phyloP scores from a whole-genome alignment of 2,113 vertebrate genomes.

The Trogon melanurus region DNA sequence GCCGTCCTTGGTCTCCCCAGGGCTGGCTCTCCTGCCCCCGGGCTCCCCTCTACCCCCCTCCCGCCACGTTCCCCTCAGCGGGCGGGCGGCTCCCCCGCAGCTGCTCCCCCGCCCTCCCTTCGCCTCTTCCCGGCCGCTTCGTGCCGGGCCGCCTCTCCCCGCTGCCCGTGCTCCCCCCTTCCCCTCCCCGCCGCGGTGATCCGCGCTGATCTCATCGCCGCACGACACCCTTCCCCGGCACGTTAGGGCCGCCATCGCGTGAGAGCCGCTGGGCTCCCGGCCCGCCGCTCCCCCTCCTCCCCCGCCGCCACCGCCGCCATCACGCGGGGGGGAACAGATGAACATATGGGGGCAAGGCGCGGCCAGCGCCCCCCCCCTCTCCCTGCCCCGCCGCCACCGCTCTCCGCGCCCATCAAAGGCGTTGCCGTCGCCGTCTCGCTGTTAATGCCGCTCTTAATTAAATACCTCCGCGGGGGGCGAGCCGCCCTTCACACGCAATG shows the following conservation, averaged over 20 bases:
- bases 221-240: conserved; percentile 62
- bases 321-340: not conserved
- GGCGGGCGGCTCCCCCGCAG: no score
- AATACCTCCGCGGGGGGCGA: conserved; percentile 2
- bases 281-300: not conserved
- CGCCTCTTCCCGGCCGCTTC: conserved; percentile 2
- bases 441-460: conserved; percentile 17
- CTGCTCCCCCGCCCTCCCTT: not conserved
- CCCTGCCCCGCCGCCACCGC: no score
- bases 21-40: no score
- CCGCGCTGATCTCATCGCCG: conserved; percentile 47
- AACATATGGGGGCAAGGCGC: conserved; percentile 14
- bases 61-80: no score
- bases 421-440: not conserved
- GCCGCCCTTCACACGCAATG: conserved; percentile 17
- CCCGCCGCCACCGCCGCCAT: not conserved
- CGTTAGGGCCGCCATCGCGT: conserved; percentile 22
- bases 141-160: conserved; percentile 4
- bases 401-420: not conserved
- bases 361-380: not conserved
- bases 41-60: not conserved
- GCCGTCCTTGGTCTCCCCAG: no score
- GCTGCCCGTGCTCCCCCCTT: not conserved
- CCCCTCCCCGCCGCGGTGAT: conserved; percentile 30
- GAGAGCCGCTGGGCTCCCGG: not conserved